phyloP scores from a whole-genome alignment of 2,113 vertebrate species.

The Octodon degus region DNA sequence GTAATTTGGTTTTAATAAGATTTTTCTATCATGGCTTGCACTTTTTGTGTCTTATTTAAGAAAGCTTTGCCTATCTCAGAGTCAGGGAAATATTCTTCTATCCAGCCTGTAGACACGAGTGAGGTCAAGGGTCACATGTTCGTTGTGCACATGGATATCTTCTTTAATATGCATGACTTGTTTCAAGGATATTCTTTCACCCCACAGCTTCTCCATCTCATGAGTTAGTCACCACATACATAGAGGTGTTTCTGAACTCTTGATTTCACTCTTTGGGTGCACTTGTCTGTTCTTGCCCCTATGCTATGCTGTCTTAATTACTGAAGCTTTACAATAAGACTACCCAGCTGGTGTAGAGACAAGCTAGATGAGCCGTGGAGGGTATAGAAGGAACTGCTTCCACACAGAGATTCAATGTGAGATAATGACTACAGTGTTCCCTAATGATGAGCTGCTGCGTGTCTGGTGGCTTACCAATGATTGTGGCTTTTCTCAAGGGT shows the following conservation, averaged over 20 bases:
- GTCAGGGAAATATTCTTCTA: neutral
- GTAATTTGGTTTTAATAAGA: neutral
- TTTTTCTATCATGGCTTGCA: neutral
- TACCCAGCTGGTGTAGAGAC: neutral
- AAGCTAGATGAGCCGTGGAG: neutral
- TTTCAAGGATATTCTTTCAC: neutral
- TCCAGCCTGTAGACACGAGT: neutral
- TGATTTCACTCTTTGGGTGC: neutral
- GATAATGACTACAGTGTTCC: neutral
- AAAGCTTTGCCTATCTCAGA: constrained; percentile 3
- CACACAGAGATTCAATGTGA: neutral
- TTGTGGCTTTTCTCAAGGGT: neutral
- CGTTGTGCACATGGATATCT: neutral
- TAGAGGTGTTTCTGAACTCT: neutral
- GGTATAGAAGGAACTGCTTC: neutral
- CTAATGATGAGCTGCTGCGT: neutral
- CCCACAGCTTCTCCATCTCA: neutral
- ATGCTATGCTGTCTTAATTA: neutral
- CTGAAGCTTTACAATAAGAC: neutral
- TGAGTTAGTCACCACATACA: neutral
- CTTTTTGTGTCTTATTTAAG: neutral
- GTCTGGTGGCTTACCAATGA: neutral
- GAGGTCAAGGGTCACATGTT: neutral
- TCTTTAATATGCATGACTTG: neutral
- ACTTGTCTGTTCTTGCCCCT: neutral